phyloP scores from a whole-genome alignment of 2,888 invertebrate species.

The Hirtodrosophila trivittata region DNA sequence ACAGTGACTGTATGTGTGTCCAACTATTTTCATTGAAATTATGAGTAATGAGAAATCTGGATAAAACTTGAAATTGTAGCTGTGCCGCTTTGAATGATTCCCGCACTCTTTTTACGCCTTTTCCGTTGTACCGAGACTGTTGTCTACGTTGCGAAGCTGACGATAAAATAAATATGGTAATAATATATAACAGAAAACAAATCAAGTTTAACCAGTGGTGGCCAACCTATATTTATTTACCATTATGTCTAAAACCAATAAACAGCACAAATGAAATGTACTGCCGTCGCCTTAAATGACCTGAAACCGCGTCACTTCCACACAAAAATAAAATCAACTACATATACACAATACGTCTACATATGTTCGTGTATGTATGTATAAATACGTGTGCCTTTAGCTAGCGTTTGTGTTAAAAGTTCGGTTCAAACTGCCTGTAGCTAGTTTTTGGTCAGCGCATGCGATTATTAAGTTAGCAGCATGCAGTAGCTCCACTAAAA shows the following conservation, averaged over 20 bases:
- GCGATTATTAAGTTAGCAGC: conserved; percentile 47
- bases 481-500: conserved; percentile 40
- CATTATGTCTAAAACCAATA: conserved; percentile 37
- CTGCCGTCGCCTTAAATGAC: conserved; percentile 29
- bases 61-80: conserved; percentile 49
- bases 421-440: conserved; percentile 68
- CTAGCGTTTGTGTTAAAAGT: conserved; percentile 41
- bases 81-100: conserved; percentile 15
- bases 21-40: conserved; percentile 45
- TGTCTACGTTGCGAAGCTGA: conserved; percentile 8
- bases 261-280: conserved; percentile 24
- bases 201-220: conserved; percentile 63
- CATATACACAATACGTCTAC: conserved; percentile 19
- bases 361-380: conserved; percentile 11
- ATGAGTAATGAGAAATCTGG: conserved; percentile 71
- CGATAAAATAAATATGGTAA: conserved; percentile 32
- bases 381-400: conserved; percentile 12
- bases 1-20: conserved; percentile 25
- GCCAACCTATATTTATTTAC: conserved; percentile 56
- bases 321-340: conserved; percentile 16
- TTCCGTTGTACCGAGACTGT: conserved; percentile 18
- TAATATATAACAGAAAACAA: conserved; percentile 28
- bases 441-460: conserved; percentile 60
- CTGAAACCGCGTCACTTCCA: conserved; percentile 32
- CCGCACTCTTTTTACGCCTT: conserved; percentile 19